Base-by-base conservation (phyloP, 2,113 vertebrate species). In the Coturnix japonica region DNA sequence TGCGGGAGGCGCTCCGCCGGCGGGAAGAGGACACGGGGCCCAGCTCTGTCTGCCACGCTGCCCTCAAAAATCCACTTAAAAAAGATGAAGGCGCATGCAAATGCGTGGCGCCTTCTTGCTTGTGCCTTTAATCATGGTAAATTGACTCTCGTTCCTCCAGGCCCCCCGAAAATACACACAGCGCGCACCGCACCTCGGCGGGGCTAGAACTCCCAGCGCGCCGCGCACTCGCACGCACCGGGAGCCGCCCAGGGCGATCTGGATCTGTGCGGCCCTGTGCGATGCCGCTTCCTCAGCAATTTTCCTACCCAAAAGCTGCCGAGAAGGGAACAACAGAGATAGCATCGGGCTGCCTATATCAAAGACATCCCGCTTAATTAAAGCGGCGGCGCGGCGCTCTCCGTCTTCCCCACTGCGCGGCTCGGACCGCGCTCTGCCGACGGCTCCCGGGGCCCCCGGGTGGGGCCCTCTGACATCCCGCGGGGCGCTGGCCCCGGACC, bases 61-160 rank as follows among this genome's bases (percentile, higher is more conserved):
- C 92, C 88, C 92, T 85, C 95, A 95, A 90, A 95, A 93, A 92
- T 94, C 81, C 87, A 91, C 85, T 95, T 91, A 63, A 44, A 54
- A 43, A 91, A 94, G 91, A 96, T 95, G 95, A 96, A 96, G 95
- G 94, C 75, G 8, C 90, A 93, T 94, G 90, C 92, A 93, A 96
- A 95, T 95, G 26, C 9, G 35, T 54, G 95, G 95, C 94, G 95
- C 85, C 94, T 95, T 90, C 66, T 56, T 64, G 95, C 94, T 90
- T 87, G 67, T 65, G 92, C 88, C 94, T 96, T 96, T 96, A 95
- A 96, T 95, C 94, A 94, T 82, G 54, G 88, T 82, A 95, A 94
- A 96, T 94, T 85, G 92, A 70, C 71, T 93, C 59, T n/a, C 59
- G 64, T 66, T 96, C 88, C 94, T 94, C 26, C 88, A 37, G 95